A percentile compares a stretch with the other conserved stretches of the same genome.
Conservation (phyloP, 2,797 vertebrate genomes). For the Poeciliopsis turneri region DNA sequence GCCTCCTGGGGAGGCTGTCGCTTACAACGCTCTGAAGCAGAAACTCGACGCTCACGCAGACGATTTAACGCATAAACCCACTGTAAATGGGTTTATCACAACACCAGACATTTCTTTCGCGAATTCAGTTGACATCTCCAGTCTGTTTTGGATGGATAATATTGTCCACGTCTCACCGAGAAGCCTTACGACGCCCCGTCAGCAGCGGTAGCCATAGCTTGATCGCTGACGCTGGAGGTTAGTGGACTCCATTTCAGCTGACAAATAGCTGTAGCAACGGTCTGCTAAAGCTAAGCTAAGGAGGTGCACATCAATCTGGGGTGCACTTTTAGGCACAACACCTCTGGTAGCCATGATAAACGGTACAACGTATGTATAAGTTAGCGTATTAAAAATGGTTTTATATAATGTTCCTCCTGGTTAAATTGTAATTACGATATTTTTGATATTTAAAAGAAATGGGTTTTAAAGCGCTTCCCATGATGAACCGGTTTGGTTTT, state of each 20-base stretch:
- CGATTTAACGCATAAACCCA: conserved; percentile 22
- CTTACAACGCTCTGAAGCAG: background rate
- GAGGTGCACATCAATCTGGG: conserved; percentile 5
- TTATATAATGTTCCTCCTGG: background rate
- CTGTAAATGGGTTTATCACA: conserved; percentile 73
- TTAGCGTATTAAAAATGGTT: background rate
- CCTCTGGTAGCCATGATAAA: background rate
- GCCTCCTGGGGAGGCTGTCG: conserved; percentile 50
- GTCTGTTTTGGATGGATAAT: conserved; percentile 74
- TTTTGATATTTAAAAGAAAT: background rate
- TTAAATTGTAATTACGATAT: background rate
- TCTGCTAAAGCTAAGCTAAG: conserved; percentile 29
- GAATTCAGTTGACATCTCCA: conserved; percentile 22
- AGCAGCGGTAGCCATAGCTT: conserved; percentile 62
- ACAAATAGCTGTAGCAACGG: conserved; percentile 24
- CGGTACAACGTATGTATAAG: background rate
- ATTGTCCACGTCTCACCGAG: conserved; percentile 41
- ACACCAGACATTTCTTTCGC: conserved; percentile 20
- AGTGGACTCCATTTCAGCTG: conserved; percentile 64
- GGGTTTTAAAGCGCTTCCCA: background rate
- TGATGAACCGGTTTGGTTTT: background rate
- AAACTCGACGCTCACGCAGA: background rate
- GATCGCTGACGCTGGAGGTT: conserved; percentile 76
- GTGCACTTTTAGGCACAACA: background rate
- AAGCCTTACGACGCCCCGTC: conserved; percentile 66